A percentile compares a stretch with the other conserved stretches of the same genome.
These are phyloP conservation scores for Pteromalus puparum DNA, from an alignment of 1,140 invertebrate species.

Conservation along the genomic window DNA sequence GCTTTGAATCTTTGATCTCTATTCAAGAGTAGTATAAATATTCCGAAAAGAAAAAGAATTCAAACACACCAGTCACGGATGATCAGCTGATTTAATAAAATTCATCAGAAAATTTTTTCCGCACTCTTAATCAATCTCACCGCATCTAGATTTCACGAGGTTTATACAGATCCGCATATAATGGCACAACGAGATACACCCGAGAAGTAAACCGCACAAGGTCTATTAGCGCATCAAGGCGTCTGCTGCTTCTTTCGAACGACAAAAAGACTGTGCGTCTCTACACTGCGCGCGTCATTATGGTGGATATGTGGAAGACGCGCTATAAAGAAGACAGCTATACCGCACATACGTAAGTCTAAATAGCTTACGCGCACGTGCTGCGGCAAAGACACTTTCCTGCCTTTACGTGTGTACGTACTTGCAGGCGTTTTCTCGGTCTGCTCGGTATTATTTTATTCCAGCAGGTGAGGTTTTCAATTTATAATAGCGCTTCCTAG, in stretches of 20 bases:
- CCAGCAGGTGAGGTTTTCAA: background rate
- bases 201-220: background rate
- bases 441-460: background rate
- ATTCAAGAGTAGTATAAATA: no score
- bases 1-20: no score
- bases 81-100: no score
- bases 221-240: constrained; percentile 21
- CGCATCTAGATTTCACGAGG: no score
- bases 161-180: no score
- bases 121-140: no score
- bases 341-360: background rate
- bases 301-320: background rate
- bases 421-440: background rate
- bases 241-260: background rate
- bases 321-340: no score
- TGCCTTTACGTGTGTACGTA: background rate
- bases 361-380: background rate
- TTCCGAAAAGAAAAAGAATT: no score
- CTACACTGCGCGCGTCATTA: no score
- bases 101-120: no score
- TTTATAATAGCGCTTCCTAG: background rate
- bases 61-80: no score
- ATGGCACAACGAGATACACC: no score
- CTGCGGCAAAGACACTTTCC: constrained; percentile 1
- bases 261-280: background rate